These are phyloP conservation scores for Ophion obscuratus DNA, from an alignment of 2,888 invertebrate genomes.

Conservation along the genomic window DNA sequence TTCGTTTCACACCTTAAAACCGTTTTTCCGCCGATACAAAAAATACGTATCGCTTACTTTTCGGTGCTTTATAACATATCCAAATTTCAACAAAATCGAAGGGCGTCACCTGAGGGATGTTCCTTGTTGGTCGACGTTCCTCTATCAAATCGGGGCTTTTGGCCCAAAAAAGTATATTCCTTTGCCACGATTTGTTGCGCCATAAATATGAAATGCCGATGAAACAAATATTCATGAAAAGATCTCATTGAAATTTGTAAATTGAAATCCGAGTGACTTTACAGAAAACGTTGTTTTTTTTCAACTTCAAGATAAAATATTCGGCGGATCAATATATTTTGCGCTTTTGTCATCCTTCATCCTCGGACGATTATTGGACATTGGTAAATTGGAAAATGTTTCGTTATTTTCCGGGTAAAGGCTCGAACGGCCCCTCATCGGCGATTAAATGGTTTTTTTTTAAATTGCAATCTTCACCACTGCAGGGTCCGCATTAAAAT, in stretches of 20 bases:
- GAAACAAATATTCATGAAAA: not conserved
- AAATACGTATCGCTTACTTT: too few relatives aligned
- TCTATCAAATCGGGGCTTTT: not conserved
- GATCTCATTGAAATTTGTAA: not conserved
- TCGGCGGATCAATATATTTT: not conserved
- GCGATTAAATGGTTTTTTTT: slow-evolving; percentile 8
- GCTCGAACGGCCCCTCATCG: too few relatives aligned
- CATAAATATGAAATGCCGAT: too few relatives aligned
- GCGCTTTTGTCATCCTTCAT: not conserved
- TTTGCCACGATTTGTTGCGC: not conserved
- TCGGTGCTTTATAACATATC: too few relatives aligned
- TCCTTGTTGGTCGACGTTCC: not conserved
- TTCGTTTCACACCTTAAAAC: too few relatives aligned
- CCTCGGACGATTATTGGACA: not conserved
- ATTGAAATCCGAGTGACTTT: not conserved
- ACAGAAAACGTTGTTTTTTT: too few relatives aligned
- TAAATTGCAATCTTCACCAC: too few relatives aligned
- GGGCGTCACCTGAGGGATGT: too few relatives aligned
- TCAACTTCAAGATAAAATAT: too few relatives aligned
- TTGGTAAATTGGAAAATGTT: slow-evolving; percentile 27
- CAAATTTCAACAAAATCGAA: too few relatives aligned
- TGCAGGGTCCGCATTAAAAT: too few relatives aligned
- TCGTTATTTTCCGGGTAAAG: not conserved
- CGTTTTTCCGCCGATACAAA: too few relatives aligned
- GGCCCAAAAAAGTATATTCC: not conserved